phyloP scores from a whole-genome alignment of 1,140 invertebrate species.

The Melipona quadrifasciata region DNA sequence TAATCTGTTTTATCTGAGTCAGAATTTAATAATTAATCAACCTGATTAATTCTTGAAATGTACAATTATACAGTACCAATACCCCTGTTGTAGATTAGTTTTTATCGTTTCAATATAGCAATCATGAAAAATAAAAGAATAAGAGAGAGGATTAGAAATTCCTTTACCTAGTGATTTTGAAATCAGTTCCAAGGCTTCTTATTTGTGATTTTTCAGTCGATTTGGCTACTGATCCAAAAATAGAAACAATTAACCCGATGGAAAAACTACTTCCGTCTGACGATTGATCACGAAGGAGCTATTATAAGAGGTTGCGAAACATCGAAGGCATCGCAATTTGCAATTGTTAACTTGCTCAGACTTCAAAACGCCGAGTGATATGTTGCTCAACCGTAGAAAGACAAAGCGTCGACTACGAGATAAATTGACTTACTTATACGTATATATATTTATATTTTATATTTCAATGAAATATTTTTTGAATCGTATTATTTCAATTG shows the following conservation, averaged over 20 bases:
- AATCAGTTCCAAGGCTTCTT: background rate
- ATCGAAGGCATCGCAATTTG: background rate
- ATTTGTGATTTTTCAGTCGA: background rate
- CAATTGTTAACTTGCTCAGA: background rate
- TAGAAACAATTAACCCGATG: too few species aligned
- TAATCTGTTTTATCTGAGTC: background rate
- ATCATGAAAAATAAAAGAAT: background rate
- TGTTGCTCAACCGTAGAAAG: too few species aligned
- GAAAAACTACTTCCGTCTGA: background rate
- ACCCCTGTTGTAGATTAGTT: background rate
- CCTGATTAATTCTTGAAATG: background rate
- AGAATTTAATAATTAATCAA: background rate
- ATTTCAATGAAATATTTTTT: too few species aligned
- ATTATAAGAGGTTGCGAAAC: constrained; percentile 22
- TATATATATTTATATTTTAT: too few species aligned
- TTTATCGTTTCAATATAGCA: background rate
- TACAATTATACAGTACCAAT: background rate
- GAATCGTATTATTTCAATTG: background rate
- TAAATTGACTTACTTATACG: too few species aligned
- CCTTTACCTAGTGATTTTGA: background rate
- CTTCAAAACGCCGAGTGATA: background rate
- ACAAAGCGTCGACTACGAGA: background rate
- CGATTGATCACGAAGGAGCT: background rate
- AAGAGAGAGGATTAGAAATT: background rate
- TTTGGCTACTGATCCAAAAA: background rate